Percentiles rank a stretch among this genome's conserved stretches.
Evolutionary conservation across 2,888 invertebrate genomes (phyloP).

Genomic region (Tetragonisca angustula): DNA sequence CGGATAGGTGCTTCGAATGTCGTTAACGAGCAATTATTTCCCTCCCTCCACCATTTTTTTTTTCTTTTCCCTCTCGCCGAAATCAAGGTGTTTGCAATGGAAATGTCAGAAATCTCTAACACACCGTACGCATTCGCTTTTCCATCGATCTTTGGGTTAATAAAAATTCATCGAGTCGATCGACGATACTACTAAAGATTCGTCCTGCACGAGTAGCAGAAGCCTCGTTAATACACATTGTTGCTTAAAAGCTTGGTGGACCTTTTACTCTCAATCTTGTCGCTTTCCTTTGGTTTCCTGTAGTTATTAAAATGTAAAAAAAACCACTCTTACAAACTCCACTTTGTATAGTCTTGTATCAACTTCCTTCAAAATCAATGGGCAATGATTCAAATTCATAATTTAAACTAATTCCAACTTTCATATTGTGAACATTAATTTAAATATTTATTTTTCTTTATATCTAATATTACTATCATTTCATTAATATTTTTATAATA

Average conservation of each 20-base stretch:
- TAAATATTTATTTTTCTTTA: too few relatives aligned
- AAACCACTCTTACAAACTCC: too few relatives aligned
- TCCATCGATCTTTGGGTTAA: background rate
- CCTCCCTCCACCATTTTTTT: conserved; percentile 20
- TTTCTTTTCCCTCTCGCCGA: background rate
- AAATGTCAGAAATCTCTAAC: conserved; percentile 35
- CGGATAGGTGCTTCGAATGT: conserved; percentile 61
- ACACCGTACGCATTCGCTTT: background rate
- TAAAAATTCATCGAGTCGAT: background rate
- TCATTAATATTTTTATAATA: too few relatives aligned
- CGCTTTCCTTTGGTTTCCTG: too few relatives aligned
- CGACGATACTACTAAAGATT: conserved; percentile 3
- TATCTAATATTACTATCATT: too few relatives aligned
- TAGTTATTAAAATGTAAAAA: too few relatives aligned
- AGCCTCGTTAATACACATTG: background rate
- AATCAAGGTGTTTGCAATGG: conserved; percentile 16
- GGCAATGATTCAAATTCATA: too few relatives aligned
- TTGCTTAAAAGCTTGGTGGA: background rate
- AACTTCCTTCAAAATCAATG: too few relatives aligned
- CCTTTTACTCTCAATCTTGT: background rate
- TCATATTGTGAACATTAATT: too few relatives aligned
- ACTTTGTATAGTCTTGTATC: too few relatives aligned
- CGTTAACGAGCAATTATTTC: conserved; percentile 65
- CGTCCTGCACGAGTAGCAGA: background rate
- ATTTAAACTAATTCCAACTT: too few relatives aligned